Base-by-base conservation (phyloP, 2,113 vertebrate genomes). In the Anser brachyrhynchus region DNA sequence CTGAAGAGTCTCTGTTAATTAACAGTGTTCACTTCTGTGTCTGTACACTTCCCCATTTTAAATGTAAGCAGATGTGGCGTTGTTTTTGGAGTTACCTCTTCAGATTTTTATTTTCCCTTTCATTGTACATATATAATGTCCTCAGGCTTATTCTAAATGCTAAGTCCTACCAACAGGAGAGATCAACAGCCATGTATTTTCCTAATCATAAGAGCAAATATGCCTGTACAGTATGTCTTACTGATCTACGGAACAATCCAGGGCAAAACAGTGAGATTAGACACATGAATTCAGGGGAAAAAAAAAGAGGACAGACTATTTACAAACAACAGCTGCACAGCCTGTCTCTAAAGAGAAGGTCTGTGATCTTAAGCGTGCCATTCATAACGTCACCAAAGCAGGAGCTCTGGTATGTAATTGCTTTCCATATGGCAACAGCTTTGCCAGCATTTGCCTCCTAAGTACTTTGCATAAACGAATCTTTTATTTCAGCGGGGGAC, bases 401-500 rank as follows among this genome's bases (percentile, higher is more conserved):
- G 86, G 73, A 95, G 90, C 92, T 83, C 93, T 89, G 87, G 28
- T 51, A 49, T 51, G 41, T 12, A 82, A 49, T 17, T 85, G 91
- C 81, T 82, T 37, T 76, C 93, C 95, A 84, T 75, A 54, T 66
- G 95, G 92, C 95, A 96, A 78, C 90, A 90, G 89, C 72, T 81
- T 89, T 90, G 95, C 82, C 95, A 95, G 86, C 20, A 5, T 81
- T 81, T 91, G 76, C 94, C 88, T 96, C 85, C 29, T 20, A 44
- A 92, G 92, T 70, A 57, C 86, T 61, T 10, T 46, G 73, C 89
- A 94, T 14, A 82, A 92, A 96, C 84, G 81, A 95, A 59, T 49
- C 66, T 75, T 77, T 78, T 51, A 59, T 66, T 86, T 4, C 93
- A 93, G 85, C 92, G 75, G 82, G 93, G 92, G 18, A 51, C 37